Percentiles rank a stretch among this genome's conserved stretches.
phyloP scores from a whole-genome alignment of 2,797 vertebrate species.

The Tamandua tetradactyla region DNA sequence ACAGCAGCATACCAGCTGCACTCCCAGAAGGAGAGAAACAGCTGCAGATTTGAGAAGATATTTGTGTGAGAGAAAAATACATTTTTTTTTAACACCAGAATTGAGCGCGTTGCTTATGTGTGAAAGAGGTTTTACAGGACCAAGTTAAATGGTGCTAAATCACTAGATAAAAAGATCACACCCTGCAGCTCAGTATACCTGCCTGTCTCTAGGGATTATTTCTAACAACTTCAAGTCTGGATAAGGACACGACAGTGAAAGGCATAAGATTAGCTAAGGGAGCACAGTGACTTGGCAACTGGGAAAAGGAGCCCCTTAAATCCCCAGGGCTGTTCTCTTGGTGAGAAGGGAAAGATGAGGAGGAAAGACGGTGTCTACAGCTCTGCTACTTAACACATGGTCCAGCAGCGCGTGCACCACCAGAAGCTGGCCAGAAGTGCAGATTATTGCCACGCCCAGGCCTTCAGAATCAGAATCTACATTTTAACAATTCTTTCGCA shows the following conservation, averaged over 20 bases:
- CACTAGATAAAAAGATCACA: conserved; percentile 82
- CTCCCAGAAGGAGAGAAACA: conserved; percentile 75
- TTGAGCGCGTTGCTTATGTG: conserved; percentile 82
- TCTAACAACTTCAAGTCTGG: conserved; percentile 39
- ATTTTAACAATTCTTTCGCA: neutral
- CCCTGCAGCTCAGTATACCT: conserved; percentile 74
- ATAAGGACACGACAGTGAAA: conserved; percentile 48
- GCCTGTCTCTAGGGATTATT: conserved; percentile 63
- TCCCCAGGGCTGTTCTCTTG: neutral
- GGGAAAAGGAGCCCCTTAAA: neutral
- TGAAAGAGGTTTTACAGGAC: conserved; percentile 79
- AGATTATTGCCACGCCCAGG: fast-evolving
- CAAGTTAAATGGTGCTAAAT: conserved; percentile 83
- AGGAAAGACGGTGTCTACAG: neutral
- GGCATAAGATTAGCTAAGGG: neutral
- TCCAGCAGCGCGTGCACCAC: neutral
- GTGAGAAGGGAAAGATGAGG: neutral
- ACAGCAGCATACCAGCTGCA: conserved; percentile 71
- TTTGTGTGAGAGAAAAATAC: conserved; percentile 64
- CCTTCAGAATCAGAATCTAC: neutral
- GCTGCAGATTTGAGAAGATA: conserved; percentile 62
- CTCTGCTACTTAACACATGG: fast-evolving
- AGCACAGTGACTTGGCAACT: conserved; percentile 26
- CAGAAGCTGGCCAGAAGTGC: neutral
- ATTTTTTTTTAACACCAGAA: conserved; percentile 71